phyloP scores from a whole-genome alignment of 2,113 vertebrate genomes.

The Diphyllodes magnificus region DNA sequence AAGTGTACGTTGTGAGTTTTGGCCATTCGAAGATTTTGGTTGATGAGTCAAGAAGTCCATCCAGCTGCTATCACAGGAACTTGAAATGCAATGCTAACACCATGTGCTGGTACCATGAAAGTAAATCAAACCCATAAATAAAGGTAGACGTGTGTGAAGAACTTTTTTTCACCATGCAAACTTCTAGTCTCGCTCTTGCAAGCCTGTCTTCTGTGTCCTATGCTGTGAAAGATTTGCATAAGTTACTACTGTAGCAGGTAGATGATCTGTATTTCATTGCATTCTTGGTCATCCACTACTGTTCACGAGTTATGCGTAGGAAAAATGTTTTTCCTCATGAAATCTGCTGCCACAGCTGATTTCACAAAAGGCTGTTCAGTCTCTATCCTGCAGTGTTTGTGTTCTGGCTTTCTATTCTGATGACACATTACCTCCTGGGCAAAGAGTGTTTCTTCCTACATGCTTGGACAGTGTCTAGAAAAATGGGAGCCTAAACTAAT shows the following conservation, averaged over 20 bases:
- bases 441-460: not conserved
- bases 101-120: not conserved
- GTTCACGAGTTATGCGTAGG: not conserved
- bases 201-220: not conserved
- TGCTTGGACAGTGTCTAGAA: not conserved
- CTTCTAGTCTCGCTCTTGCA: not conserved
- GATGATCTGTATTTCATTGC: not conserved
- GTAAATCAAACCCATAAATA: not conserved
- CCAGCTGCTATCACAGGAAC: not conserved
- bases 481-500: not conserved
- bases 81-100: not conserved
- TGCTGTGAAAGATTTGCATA: not conserved
- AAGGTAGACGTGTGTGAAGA: not conserved
- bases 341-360: not conserved
- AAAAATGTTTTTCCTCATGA: not conserved
- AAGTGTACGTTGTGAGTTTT: rapidly evolving
- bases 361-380: not conserved
- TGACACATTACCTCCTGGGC: not conserved
- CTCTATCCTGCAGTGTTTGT: not conserved
- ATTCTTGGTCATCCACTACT: not conserved
- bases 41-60: rapidly evolving
- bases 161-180: not conserved
- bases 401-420: not conserved
- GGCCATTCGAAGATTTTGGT: not conserved
- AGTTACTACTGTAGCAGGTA: not conserved